These are phyloP conservation scores for Callyntrura guangdongensis DNA, from an alignment of 2,888 invertebrate species.

Conservation along the genomic window DNA sequence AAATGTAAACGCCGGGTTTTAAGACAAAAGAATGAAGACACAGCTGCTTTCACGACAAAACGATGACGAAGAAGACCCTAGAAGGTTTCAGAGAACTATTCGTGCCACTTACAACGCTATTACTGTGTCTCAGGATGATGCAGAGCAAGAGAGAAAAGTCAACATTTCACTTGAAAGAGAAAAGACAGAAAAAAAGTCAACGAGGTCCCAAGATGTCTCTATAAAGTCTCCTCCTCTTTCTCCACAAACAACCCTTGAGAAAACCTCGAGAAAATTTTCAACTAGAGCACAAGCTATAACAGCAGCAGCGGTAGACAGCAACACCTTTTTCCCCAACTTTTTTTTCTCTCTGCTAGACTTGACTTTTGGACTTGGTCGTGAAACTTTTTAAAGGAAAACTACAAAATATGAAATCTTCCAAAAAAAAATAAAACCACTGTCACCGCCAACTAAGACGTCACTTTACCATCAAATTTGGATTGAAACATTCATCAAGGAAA, in stretches of 20 bases:
- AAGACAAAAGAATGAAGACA: constrained; percentile 28
- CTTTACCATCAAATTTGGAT: not conserved
- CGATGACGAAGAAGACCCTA: constrained; percentile 33
- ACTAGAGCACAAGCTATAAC: not conserved
- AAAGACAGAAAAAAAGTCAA: constrained; percentile 62
- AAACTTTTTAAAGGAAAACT: constrained; percentile 21
- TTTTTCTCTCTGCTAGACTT: no score
- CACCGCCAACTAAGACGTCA: constrained; percentile 12
- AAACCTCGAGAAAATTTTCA: constrained; percentile 17
- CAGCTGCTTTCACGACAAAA: constrained; percentile 56
- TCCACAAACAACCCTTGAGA: constrained; percentile 45
- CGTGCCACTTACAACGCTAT: not conserved
- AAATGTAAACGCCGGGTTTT: constrained; percentile 30
- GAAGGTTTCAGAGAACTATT: constrained; percentile 1
- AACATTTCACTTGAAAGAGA: constrained; percentile 69
- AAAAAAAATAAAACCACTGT: not conserved
- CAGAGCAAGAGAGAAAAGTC: constrained; percentile 64
- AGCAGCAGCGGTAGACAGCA: no score
- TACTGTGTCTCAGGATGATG: not conserved
- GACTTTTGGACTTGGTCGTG: not conserved
- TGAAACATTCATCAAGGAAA: not conserved
- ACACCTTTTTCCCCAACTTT: not conserved
- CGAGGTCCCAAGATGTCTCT: constrained; percentile 63
- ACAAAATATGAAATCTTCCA: not conserved
- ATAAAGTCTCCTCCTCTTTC: constrained; percentile 42